Percentiles rank a stretch among this genome's conserved stretches.
Conservation (phyloP, 2,113 vertebrate genomes). For the Tricholaema leucomelas region DNA sequence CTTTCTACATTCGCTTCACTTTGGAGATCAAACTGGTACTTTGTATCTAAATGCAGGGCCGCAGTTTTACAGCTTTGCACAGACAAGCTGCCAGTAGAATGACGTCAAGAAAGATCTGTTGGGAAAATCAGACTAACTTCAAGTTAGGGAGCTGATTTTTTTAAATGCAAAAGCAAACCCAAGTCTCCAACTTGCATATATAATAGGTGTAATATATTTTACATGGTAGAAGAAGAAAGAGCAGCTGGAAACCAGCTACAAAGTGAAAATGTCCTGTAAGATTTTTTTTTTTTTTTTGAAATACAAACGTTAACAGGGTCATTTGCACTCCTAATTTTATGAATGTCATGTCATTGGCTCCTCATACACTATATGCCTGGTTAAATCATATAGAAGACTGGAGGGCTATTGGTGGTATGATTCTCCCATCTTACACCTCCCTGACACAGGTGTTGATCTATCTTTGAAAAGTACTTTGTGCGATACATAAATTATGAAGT, state of each 20-base stretch:
- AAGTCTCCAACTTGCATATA: not conserved
- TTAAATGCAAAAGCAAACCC: not conserved
- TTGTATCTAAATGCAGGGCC: not conserved
- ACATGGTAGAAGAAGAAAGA: not conserved
- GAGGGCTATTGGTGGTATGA: not conserved
- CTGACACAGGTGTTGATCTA: not conserved
- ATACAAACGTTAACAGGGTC: not conserved
- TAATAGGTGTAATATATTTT: not conserved
- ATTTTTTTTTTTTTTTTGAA: not conserved
- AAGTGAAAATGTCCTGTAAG: not conserved
- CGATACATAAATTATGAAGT: not conserved
- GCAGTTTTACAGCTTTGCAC: not conserved
- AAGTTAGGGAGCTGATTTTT: not conserved
- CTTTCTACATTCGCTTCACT: rapidly evolving
- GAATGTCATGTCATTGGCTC: not conserved
- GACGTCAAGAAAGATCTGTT: not conserved
- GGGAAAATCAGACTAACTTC: not conserved
- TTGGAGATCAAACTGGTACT: not conserved
- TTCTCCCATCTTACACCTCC: not conserved
- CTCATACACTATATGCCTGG: not conserved
- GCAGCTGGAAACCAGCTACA: not conserved
- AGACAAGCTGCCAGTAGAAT: not conserved
- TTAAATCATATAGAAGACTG: not conserved
- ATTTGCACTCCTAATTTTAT: not conserved
- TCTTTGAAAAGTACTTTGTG: not conserved